phyloP scores from a whole-genome alignment of 2,888 invertebrate genomes.

The Parasteatoda lunata region DNA sequence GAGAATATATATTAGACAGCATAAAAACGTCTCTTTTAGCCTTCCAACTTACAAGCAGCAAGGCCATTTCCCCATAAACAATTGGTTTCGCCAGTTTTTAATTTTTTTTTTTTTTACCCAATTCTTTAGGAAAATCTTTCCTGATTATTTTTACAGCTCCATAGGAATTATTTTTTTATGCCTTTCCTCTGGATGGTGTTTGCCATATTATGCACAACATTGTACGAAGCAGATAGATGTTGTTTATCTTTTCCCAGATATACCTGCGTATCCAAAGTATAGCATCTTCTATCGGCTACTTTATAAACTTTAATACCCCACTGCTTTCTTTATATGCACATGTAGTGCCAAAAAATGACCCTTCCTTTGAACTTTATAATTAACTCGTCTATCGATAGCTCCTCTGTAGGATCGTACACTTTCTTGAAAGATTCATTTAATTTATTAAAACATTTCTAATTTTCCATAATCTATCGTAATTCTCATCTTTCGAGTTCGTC shows the following conservation, averaged over 20 bases:
- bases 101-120: neutral
- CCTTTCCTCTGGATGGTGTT: constrained; percentile 7
- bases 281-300: constrained; percentile 8
- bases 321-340: constrained; percentile 14
- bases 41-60: constrained; percentile 4
- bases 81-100: neutral
- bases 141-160: constrained; percentile 11
- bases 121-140: constrained; percentile 16
- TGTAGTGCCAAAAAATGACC: constrained; percentile 26
- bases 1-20: constrained; percentile 17
- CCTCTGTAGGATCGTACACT: constrained; percentile 15
- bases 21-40: constrained; percentile 20
- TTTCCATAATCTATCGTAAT: constrained; percentile 31
- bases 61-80: constrained; percentile 2
- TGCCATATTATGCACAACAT: neutral
- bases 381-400: constrained; percentile 15
- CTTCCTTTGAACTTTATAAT: constrained; percentile 38
- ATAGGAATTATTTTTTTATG: too few species aligned
- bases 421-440: constrained; percentile 15
- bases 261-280: neutral
- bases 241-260: constrained; percentile 6
- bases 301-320: constrained; percentile 25
- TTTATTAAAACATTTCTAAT: constrained; percentile 4
- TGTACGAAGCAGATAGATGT: neutral
- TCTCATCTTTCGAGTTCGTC: neutral